phyloP scores from a whole-genome alignment of 2,113 vertebrate genomes.

The Pao palembangensis region DNA sequence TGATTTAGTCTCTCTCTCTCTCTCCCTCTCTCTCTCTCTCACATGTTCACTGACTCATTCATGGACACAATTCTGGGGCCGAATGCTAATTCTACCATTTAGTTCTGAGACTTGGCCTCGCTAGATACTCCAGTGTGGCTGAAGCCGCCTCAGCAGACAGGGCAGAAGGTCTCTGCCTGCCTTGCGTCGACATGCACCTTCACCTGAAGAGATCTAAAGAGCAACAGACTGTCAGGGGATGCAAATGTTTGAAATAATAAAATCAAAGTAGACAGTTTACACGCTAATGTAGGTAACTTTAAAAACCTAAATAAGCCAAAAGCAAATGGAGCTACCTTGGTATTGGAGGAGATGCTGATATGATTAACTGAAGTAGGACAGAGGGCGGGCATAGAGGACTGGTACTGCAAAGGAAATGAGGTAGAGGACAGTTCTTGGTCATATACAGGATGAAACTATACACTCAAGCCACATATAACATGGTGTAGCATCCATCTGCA shows the following conservation, averaged over 20 bases:
- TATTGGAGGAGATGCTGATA: slow-evolving; percentile 56
- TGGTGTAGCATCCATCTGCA: slow-evolving; percentile 43
- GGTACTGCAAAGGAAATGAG: slow-evolving; percentile 51
- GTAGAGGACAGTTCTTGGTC: slow-evolving; percentile 61
- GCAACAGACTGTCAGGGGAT: neutral
- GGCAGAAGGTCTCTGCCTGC: neutral
- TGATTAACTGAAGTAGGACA: slow-evolving; percentile 76
- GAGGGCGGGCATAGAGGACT: slow-evolving; percentile 60
- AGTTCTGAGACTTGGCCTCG: slow-evolving; percentile 43
- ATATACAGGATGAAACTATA: slow-evolving; percentile 53
- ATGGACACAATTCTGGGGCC: slow-evolving; percentile 43
- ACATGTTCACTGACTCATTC: slow-evolving; percentile 56
- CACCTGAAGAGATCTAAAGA: too few relatives aligned
- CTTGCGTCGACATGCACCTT: too few relatives aligned
- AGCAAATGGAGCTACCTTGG: neutral
- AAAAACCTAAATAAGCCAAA: slow-evolving; percentile 64
- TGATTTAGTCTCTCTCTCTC: slow-evolving; percentile 49
- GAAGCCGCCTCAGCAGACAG: slow-evolving; percentile 20
- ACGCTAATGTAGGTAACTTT: slow-evolving; percentile 24
- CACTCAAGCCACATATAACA: slow-evolving; percentile 34
- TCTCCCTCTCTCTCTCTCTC: slow-evolving; percentile 15
- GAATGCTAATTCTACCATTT: slow-evolving; percentile 63
- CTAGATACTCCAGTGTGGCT: slow-evolving; percentile 30
- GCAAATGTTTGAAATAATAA: neutral
- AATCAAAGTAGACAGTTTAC: neutral